Base-by-base conservation (phyloP, 2,797 vertebrate species). In the Rhadinocentrus ornatus region DNA sequence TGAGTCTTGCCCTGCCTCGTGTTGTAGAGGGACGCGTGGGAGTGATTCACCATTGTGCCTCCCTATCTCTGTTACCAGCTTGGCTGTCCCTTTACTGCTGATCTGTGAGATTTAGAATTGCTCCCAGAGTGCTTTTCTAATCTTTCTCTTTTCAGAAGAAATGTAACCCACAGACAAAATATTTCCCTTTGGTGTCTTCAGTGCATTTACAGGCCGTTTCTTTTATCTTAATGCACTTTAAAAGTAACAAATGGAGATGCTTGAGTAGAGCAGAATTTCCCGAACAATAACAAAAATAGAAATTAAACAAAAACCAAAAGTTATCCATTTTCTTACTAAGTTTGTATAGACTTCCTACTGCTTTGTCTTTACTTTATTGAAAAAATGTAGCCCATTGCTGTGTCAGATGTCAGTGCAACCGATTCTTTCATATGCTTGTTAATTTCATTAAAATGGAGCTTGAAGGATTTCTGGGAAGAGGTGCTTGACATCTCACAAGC, bases 381-480 rank as follows among this genome's bases (percentile, higher is more conserved):
- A 82, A 60, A 58, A 56, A 41, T 26, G 22, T 11, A 63, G 64
- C 66, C 53, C 32, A 44, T 79, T 71, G 82, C 81, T 71, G 71
- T 66, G 74, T 84, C 83, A 71, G 71, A 80, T 80, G 79, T 91
- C 82, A 73, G 55, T 67, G 77, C 69, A 58, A 77, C 72, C 83
- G 69, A 76, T 81, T 75, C 78, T 80, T 75, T 56, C 74, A 82
- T 71, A 75, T 83, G 59, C 75, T 83, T 86, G 88, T 90, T 90
- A 83, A 90, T 92, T 89, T 88, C 83, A 92, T 92, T 92, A 89
- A 93, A 92, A 87, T 32, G 35, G 63, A 78, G 80, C 88, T 88
- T 31, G 69, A 64, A 78, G 84, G 77, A 72, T 86, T 73, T 88
- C 81, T 86, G 64, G 65, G 71, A 82, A 63, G 82, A 78, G 77